These are phyloP conservation scores for Drosophila tani DNA, from an alignment of 1,140 invertebrate species.

Conservation along the genomic window DNA sequence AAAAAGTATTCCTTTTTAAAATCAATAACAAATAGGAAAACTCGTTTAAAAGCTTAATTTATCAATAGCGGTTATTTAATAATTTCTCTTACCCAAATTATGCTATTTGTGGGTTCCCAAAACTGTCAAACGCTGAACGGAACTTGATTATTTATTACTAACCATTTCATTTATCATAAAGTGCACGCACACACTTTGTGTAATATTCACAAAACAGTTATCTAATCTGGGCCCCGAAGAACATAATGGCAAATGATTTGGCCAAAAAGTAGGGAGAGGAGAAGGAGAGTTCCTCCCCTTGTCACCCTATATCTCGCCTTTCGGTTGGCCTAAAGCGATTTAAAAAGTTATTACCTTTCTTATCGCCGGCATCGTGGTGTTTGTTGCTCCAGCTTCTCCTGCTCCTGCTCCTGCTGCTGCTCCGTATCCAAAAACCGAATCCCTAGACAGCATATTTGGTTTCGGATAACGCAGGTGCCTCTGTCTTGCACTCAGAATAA, in stretches of 20 bases:
- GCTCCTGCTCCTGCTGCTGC: slow-evolving; percentile 4
- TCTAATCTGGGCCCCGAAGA: slow-evolving; percentile 47
- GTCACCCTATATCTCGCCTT: slow-evolving; percentile 9
- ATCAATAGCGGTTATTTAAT: background rate
- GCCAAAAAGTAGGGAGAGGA: slow-evolving; percentile 21
- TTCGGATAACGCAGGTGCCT: slow-evolving; percentile 34
- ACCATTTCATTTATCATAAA: slow-evolving; percentile 33
- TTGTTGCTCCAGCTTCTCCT: background rate
- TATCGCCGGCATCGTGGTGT: slow-evolving; percentile 54
- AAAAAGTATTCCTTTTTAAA: background rate
- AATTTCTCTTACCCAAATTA: background rate
- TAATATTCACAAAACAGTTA: slow-evolving; percentile 38
- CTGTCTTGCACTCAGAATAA: slow-evolving; percentile 11
- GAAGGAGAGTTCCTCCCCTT: background rate
- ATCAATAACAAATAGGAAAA: background rate
- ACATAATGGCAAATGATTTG: slow-evolving; percentile 69
- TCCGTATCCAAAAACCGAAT: slow-evolving; percentile 58
- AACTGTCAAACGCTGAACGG: slow-evolving; percentile 3
- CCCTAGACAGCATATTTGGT: slow-evolving; percentile 58
- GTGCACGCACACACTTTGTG: slow-evolving; percentile 21
- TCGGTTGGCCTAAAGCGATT: slow-evolving; percentile 61
- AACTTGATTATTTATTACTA: slow-evolving; percentile 27
- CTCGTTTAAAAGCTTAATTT: background rate
- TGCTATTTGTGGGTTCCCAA: background rate
- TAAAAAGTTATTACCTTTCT: slow-evolving; percentile 79